Conservation (phyloP, 1,140 invertebrate species). For the Drosophila rufa region DNA sequence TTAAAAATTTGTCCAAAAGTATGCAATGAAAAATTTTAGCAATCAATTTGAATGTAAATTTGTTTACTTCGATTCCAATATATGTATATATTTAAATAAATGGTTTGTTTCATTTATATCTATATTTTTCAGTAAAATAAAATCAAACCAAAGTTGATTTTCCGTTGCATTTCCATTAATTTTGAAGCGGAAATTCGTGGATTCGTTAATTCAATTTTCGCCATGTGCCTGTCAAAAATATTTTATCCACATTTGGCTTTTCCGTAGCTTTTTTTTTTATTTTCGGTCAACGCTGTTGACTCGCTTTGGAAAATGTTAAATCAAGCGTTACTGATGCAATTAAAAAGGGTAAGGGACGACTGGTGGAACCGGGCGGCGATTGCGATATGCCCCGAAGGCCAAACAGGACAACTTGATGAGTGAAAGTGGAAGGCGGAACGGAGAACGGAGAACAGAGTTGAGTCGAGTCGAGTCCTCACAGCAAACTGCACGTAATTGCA, state of each 20-base stretch:
- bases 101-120: not conserved
- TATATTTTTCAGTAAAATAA: not conserved
- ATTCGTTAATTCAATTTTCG: not conserved
- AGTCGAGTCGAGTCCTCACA: constrained; percentile 9
- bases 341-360: constrained; percentile 50
- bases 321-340: constrained; percentile 79
- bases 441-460: constrained; percentile 2
- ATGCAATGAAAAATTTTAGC: not conserved
- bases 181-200: not conserved
- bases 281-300: constrained; percentile 34
- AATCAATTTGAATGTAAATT: too few species aligned
- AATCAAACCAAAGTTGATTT: too few species aligned
- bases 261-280: not conserved
- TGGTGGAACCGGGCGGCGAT: constrained; percentile 1
- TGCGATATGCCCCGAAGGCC: constrained; percentile 42
- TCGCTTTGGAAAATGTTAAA: constrained; percentile 68
- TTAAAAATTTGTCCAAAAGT: not conserved
- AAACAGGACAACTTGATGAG: constrained; percentile 34
- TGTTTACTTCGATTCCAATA: too few species aligned
- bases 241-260: constrained; percentile 12
- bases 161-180: not conserved
- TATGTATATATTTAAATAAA: too few species aligned
- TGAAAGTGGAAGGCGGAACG: constrained; percentile 25
- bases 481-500: constrained; percentile 64
- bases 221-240: not conserved